Conservation (phyloP, 1,140 invertebrate species). For the Lordiphosa mommai region DNA sequence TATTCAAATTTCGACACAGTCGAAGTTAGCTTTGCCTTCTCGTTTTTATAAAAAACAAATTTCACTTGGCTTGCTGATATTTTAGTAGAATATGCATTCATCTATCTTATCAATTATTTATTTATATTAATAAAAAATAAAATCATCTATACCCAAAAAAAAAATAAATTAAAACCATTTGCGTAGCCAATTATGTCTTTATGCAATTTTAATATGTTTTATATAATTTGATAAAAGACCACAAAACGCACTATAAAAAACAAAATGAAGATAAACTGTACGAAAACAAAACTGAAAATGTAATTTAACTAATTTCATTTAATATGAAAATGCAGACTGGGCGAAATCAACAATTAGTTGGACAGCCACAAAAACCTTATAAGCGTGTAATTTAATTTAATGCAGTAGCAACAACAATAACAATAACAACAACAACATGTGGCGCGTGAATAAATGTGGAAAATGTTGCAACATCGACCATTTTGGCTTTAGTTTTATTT, state of each 20-base stretch:
- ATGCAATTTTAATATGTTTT: slow-evolving; percentile 19
- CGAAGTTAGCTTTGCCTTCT: too few species aligned
- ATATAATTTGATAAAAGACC: slow-evolving; percentile 25
- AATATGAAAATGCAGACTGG: slow-evolving; percentile 33
- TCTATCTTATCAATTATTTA: too few species aligned
- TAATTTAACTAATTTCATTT: slow-evolving; percentile 48
- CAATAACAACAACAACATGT: slow-evolving; percentile 30
- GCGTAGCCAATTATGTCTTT: neutral
- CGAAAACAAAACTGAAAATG: slow-evolving; percentile 29
- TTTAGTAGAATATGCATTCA: too few species aligned
- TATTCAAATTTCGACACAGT: too few species aligned
- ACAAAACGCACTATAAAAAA: slow-evolving; percentile 24
- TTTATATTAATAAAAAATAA: too few species aligned
- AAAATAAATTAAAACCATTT: too few species aligned
- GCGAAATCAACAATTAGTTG: slow-evolving; percentile 14
- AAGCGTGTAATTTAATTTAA: slow-evolving; percentile 58
- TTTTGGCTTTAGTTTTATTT: slow-evolving; percentile 28
- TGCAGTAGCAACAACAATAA: slow-evolving; percentile 35
- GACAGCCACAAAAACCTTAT: slow-evolving; percentile 38
- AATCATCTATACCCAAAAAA: too few species aligned
- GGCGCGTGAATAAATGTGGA: slow-evolving; percentile 54
- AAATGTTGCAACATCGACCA: slow-evolving; percentile 53
- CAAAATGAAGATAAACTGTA: slow-evolving; percentile 13
- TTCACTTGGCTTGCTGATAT: too few species aligned
- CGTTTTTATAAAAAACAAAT: too few species aligned